A percentile compares a stretch with the other conserved stretches of the same genome.
Conservation (phyloP, 2,888 invertebrate genomes). For the Perizoma affinitatum region DNA sequence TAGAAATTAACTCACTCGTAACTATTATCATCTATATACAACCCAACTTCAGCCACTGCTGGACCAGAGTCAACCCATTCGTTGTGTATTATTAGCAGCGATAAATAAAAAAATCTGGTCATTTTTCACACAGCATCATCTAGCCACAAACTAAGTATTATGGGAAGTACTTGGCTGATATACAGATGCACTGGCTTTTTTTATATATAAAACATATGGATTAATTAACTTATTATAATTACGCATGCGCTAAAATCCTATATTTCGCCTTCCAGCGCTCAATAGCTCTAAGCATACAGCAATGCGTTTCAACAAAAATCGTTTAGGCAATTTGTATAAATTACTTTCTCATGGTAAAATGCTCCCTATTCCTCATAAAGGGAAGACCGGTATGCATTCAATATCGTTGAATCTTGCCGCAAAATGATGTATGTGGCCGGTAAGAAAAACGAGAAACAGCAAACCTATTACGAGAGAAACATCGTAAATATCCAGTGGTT, state of each 20-base stretch:
- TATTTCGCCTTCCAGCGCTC: constrained; percentile 35
- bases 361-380: constrained; percentile 68
- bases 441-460: constrained; percentile 72
- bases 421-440: constrained; percentile 70
- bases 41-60: too few species aligned
- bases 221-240: background rate
- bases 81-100: too few species aligned
- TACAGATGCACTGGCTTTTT: too few species aligned
- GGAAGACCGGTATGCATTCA: constrained; percentile 43
- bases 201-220: too few species aligned
- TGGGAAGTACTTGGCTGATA: too few species aligned
- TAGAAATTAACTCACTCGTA: too few species aligned
- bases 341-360: constrained; percentile 79
- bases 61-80: too few species aligned
- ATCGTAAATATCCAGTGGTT: constrained; percentile 78
- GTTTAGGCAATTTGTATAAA: constrained; percentile 78
- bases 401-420: constrained; percentile 62
- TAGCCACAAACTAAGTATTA: too few species aligned
- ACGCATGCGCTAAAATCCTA: background rate
- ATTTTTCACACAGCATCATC: too few species aligned
- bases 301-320: constrained; percentile 70
- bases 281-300: constrained; percentile 64
- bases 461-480: constrained; percentile 74
- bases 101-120: too few species aligned
- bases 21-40: too few species aligned